Percentiles rank a stretch among this genome's conserved stretches.
Conservation (phyloP, 2,113 vertebrate species). For the Peucedramus taeniatus region DNA sequence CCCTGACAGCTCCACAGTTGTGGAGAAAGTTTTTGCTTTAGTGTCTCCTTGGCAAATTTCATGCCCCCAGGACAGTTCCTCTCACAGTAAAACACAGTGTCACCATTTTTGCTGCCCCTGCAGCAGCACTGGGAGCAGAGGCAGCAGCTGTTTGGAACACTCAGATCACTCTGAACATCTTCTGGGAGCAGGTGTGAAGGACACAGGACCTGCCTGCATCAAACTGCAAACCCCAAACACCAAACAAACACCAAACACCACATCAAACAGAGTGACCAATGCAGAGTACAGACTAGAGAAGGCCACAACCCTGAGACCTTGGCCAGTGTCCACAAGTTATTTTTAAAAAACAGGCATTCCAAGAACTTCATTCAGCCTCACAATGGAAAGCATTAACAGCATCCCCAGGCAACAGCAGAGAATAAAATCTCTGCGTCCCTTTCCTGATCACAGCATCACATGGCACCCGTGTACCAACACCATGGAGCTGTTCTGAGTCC, state of each 20-base stretch:
- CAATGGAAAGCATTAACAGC: not conserved
- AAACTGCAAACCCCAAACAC: not conserved
- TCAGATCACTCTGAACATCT: not conserved
- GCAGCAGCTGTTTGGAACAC: not conserved
- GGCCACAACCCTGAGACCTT: not conserved
- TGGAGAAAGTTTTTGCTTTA: not conserved
- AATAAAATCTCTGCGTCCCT: not conserved
- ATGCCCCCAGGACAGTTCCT: not conserved
- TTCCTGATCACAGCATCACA: not conserved
- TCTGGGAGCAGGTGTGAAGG: not conserved
- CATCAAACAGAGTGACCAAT: not conserved
- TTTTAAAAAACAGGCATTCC: not conserved
- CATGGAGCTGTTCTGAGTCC: not conserved
- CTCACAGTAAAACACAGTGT: not conserved
- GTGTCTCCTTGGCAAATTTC: not conserved
- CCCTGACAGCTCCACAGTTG: not conserved
- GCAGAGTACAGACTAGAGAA: not conserved
- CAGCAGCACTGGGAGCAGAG: not conserved
- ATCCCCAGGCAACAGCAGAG: not conserved
- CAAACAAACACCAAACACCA: not conserved
- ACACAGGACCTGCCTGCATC: not conserved
- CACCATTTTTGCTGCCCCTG: not conserved
- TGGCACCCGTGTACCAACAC: fast-evolving
- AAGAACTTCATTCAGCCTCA: not conserved
- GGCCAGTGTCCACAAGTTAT: not conserved